Evolutionary conservation across 2,113 vertebrate species (phyloP), one percentile per base, ranked within the genome.

Genomic region (Phrynosoma blainvillii): DNA sequence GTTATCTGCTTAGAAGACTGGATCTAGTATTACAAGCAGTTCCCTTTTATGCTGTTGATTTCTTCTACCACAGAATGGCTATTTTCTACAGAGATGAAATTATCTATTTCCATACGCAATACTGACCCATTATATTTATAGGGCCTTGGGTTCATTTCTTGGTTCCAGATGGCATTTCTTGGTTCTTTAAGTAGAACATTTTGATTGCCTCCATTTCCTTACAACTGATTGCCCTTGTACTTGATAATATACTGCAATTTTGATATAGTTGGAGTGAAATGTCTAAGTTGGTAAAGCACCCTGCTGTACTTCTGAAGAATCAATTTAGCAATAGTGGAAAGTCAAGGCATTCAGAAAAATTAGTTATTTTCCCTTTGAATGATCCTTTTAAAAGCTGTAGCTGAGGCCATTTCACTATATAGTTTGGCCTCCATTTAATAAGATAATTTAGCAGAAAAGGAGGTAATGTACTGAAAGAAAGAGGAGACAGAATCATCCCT

Each of bases 191-290:
- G 73, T 82, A 62, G 0, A 82, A 5, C 59, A 52, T 82, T 87
- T 74, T 54, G 68, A 0, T 27, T 90, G 42, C 52, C 36, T 65
- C 68, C 20, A 56, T 86, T 0, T 88, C 68, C 82, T 77, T 56
- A 70, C 89, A 68, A 47, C 0, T 1, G 83, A 4, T 73, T 84
- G 73, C 66, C 68, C 62, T 84, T 40, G 8, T 2, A 75, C 16
- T 2, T 54, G 71, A 16, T 30, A 74, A 36, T 42, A 65, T 54
- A 42, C 36, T 91, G 82, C 47, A 79, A n/a, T 91, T 91, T 89
- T 82, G 86, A 89, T 84, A 87, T 0, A 52, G 21, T 20, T 70
- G 12, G 32, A 85, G 80, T 84, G 85, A 78, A 90, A 90, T 54
- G 27, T 59, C 85, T 14, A 14, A 86, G 76, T 54, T 47, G 66